Percentiles rank a stretch among this genome's conserved stretches.
Conservation (phyloP, 2,888 invertebrate genomes). For the Thymelicus acteon region DNA sequence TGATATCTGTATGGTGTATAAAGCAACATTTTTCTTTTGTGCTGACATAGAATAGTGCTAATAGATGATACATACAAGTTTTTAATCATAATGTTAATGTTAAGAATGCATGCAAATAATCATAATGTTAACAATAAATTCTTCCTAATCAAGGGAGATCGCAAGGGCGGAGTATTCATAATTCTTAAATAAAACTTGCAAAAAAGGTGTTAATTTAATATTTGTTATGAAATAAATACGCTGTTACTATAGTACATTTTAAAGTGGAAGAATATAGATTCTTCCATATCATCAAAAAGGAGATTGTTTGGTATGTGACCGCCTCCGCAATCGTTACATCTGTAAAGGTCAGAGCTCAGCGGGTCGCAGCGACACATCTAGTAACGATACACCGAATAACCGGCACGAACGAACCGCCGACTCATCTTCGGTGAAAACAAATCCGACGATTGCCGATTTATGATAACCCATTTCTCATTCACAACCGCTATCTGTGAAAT, state of each 20-base stretch:
- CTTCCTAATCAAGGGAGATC: no score
- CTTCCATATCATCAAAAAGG: slow-evolving; percentile 18
- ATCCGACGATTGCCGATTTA: slow-evolving; percentile 55
- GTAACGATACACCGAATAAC: slow-evolving; percentile 48
- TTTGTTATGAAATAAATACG: not conserved
- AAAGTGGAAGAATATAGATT: not conserved
- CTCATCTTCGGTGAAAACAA: slow-evolving; percentile 73
- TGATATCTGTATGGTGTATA: no score
- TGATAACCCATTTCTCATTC: slow-evolving; percentile 52
- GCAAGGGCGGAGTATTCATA: no score
- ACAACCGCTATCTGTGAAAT: not conserved
- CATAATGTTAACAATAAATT: no score
- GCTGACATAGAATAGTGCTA: no score
- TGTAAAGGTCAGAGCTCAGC: slow-evolving; percentile 53
- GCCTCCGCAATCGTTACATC: slow-evolving; percentile 42
- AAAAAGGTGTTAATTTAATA: no score
- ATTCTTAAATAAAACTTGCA: no score
- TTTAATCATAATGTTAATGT: no score
- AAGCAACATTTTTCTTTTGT: no score
- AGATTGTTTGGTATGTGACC: slow-evolving; percentile 31
- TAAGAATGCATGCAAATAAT: no score
- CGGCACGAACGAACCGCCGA: slow-evolving; percentile 51
- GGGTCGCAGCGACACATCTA: slow-evolving; percentile 53
- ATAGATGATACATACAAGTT: no score
- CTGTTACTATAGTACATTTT: not conserved